A percentile compares a stretch with the other conserved stretches of the same genome.
These are phyloP conservation scores for Drosophila kuntzei DNA, from an alignment of 2,888 invertebrate species.

Conservation along the genomic window DNA sequence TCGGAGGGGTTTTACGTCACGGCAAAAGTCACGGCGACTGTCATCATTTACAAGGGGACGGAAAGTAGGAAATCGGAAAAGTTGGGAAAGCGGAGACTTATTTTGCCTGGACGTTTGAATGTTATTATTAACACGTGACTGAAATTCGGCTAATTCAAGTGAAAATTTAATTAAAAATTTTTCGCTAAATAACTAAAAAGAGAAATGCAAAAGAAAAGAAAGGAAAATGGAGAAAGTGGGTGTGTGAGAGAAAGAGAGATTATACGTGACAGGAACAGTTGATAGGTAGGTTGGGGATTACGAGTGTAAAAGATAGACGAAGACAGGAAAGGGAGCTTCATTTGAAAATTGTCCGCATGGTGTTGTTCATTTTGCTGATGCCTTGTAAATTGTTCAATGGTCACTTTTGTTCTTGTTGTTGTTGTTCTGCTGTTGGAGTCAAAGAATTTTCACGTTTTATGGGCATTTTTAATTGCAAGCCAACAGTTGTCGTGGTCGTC, in stretches of 20 bases:
- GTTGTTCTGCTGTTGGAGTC: conserved; percentile 9
- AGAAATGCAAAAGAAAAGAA: not conserved
- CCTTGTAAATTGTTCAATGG: conserved; percentile 72
- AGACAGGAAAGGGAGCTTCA: conserved; percentile 8
- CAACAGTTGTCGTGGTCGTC: conserved; percentile 33
- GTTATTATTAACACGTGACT: conserved; percentile 81
- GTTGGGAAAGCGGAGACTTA: not conserved
- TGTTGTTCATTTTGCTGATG: conserved; percentile 65
- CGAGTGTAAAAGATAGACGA: too few species aligned
- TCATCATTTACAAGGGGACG: conserved; percentile 9
- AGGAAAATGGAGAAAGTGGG: not conserved
- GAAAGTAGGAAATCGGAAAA: not conserved
- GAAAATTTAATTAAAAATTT: conserved; percentile 79
- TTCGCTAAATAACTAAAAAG: conserved; percentile 58
- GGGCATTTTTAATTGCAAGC: conserved; percentile 68
- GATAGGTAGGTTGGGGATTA: conserved; percentile 7
- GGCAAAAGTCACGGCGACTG: conserved; percentile 28
- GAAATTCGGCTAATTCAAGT: conserved; percentile 75
- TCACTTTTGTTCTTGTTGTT: conserved; percentile 29
- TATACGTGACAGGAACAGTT: conserved; percentile 59
- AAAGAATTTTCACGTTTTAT: conserved; percentile 65
- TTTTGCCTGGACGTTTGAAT: conserved; percentile 64
- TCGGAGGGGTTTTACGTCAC: conserved; percentile 51
- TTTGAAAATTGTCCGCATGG: conserved; percentile 59
- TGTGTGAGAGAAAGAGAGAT: not conserved